A percentile compares a stretch with the other conserved stretches of the same genome.
phyloP scores from a whole-genome alignment of 2,797 vertebrate genomes.

The Acridotheres tristis region DNA sequence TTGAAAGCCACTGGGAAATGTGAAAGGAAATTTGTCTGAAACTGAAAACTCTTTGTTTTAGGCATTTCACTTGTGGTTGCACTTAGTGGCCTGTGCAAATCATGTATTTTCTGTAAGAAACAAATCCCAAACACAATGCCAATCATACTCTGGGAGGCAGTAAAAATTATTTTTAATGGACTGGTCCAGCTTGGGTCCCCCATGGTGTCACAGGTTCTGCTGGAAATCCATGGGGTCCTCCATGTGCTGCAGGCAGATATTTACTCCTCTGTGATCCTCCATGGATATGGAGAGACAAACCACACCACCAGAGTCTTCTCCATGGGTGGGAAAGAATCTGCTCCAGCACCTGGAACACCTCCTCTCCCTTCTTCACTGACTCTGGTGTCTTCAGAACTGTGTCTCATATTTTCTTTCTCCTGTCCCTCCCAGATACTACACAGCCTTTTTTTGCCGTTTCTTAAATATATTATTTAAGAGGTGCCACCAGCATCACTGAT shows the following conservation, averaged over 20 bases:
- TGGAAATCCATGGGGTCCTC: neutral
- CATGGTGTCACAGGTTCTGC: neutral
- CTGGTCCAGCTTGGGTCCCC: rapidly evolving
- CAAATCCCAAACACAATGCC: neutral
- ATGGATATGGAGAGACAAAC: neutral
- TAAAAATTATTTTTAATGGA: neutral
- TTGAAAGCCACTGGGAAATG: neutral
- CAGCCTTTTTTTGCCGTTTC: neutral
- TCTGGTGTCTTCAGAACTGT: neutral
- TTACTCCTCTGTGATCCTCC: neutral
- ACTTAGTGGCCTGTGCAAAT: neutral
- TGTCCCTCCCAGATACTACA: neutral
- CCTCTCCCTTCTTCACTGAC: neutral
- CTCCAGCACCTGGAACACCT: neutral
- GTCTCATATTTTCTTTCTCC: neutral
- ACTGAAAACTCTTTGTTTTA: neutral
- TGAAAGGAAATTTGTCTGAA: neutral
- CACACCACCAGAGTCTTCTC: neutral
- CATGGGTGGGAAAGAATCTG: neutral
- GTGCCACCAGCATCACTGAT: neutral
- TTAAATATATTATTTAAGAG: neutral
- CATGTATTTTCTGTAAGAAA: neutral
- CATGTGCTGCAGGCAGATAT: neutral
- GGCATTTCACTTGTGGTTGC: neutral
- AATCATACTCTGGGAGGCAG: neutral